These are phyloP conservation scores for Ganaspis sp. DNA, from an alignment of 1,140 invertebrate species.

Conservation along the genomic window DNA sequence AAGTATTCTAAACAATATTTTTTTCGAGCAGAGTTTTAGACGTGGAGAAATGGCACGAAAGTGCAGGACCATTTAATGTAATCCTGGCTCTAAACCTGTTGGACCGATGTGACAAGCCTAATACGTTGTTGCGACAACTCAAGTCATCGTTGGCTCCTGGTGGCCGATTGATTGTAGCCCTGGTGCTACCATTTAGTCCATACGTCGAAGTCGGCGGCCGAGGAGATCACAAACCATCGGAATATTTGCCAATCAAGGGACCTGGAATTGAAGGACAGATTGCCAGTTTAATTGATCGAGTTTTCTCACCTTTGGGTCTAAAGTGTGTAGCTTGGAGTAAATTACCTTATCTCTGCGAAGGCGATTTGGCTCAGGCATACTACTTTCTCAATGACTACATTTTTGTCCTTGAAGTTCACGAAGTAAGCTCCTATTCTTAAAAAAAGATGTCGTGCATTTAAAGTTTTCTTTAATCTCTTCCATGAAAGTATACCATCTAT, in stretches of 20 bases:
- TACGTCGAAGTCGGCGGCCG: constrained; percentile 89
- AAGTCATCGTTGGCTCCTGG: constrained; percentile 80
- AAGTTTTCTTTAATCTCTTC: too few relatives aligned
- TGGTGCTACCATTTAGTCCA: constrained; percentile 92
- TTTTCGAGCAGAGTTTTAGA: constrained; percentile 83
- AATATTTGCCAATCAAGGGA: constrained; percentile 83
- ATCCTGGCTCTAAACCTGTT: constrained; percentile 93
- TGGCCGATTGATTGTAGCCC: constrained; percentile 86
- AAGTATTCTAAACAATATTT: neutral
- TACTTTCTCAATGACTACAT: constrained; percentile 94
- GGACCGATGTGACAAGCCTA: constrained; percentile 90
- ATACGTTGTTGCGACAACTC: constrained; percentile 84
- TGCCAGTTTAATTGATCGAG: constrained; percentile 81
- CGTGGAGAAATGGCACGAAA: constrained; percentile 83
- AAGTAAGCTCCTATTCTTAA: constrained; percentile 37
- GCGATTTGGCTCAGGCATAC: constrained; percentile 92
- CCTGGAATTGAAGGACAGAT: constrained; percentile 88
- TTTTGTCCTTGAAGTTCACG: constrained; percentile 80
- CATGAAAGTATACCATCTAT: too few relatives aligned
- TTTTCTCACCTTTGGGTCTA: constrained; percentile 85
- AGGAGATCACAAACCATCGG: constrained; percentile 83
- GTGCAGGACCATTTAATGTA: constrained; percentile 82
- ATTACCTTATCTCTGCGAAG: constrained; percentile 95
- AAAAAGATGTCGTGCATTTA: neutral
- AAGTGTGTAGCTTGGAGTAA: constrained; percentile 86